Percentiles rank a stretch among this genome's conserved stretches.
Evolutionary conservation across 2,113 vertebrate species (phyloP).

Genomic region (Forbesichthys agassizii): DNA sequence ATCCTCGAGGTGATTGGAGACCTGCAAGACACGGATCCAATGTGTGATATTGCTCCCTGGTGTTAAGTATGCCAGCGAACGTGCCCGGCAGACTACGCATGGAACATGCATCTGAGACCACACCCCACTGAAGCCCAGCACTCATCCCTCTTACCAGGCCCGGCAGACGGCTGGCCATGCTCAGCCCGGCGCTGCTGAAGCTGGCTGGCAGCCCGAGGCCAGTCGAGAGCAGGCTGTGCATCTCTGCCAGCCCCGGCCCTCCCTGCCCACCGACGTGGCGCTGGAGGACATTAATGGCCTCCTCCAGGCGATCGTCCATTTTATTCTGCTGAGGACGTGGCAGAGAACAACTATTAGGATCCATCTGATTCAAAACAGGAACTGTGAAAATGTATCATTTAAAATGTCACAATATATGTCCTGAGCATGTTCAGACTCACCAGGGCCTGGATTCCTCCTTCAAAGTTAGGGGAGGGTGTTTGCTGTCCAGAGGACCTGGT

Average conservation of each 20-base stretch:
- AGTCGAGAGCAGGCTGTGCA: slow-evolving; percentile 81
- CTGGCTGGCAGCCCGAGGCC: slow-evolving; percentile 76
- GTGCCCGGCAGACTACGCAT: background rate
- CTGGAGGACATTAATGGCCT: slow-evolving; percentile 93
- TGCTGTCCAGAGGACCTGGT: slow-evolving; percentile 84
- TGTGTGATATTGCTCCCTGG: background rate
- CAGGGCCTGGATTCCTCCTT: slow-evolving; percentile 85
- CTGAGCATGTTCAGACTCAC: slow-evolving; percentile 63
- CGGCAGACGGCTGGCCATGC: slow-evolving; percentile 78
- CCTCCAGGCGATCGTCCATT: slow-evolving; percentile 94
- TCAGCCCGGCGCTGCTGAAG: slow-evolving; percentile 75
- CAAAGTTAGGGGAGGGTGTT: slow-evolving; percentile 90
- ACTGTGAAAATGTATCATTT: background rate
- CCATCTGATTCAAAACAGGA: background rate
- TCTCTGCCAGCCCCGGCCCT: slow-evolving; percentile 77
- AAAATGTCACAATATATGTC: background rate
- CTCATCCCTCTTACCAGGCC: slow-evolving; percentile 78
- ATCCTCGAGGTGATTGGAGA: slow-evolving; percentile 82
- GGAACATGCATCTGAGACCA: background rate
- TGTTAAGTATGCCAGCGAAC: slow-evolving; percentile 1
- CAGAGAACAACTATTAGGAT: background rate
- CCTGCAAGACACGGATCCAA: slow-evolving; percentile 55
- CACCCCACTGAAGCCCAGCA: background rate
- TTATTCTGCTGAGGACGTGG: slow-evolving; percentile 79
- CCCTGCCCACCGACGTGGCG: slow-evolving; percentile 87